A percentile compares a stretch with the other conserved stretches of the same genome.
Conservation (phyloP, 1,140 invertebrate species). For the Drosophila pandora region DNA sequence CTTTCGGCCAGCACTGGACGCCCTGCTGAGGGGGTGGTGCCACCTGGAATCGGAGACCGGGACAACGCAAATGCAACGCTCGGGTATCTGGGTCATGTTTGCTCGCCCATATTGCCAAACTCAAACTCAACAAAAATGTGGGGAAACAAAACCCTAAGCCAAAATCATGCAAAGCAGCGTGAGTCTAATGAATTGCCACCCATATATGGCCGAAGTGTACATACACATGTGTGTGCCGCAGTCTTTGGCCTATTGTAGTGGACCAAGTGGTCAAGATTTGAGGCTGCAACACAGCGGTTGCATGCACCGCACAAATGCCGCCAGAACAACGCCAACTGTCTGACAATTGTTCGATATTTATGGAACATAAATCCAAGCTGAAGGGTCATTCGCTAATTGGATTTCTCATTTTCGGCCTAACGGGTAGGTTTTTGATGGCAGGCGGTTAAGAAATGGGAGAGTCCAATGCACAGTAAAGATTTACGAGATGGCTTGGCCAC, state of each 20-base stretch:
- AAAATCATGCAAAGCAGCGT: constrained; percentile 76
- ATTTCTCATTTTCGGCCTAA: constrained; percentile 18
- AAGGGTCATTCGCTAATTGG: constrained; percentile 47
- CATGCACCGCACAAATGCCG: constrained; percentile 5
- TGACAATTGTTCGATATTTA: constrained; percentile 47
- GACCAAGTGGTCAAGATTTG: constrained; percentile 34
- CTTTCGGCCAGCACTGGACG: not conserved
- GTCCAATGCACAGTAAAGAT: not conserved
- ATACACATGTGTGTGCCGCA: not conserved
- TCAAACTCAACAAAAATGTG: constrained; percentile 6
- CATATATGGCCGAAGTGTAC: constrained; percentile 22
- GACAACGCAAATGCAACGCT: constrained; percentile 26
- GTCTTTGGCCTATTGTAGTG: constrained; percentile 12
- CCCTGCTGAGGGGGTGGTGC: constrained; percentile 42
- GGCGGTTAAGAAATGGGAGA: constrained; percentile 14
- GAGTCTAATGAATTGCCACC: constrained; percentile 73
- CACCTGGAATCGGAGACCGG: not conserved
- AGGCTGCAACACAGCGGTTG: constrained; percentile 15
- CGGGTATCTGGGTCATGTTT: constrained; percentile 72
- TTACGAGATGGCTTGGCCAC: not conserved
- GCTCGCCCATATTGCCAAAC: constrained; percentile 51
- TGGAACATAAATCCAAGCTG: constrained; percentile 47
- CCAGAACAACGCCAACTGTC: constrained; percentile 40
- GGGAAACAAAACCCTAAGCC: constrained; percentile 35
- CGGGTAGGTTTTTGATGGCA: not conserved